Conservation (phyloP, 2,888 invertebrate genomes). For the Gymnoscelis rufifasciata region DNA sequence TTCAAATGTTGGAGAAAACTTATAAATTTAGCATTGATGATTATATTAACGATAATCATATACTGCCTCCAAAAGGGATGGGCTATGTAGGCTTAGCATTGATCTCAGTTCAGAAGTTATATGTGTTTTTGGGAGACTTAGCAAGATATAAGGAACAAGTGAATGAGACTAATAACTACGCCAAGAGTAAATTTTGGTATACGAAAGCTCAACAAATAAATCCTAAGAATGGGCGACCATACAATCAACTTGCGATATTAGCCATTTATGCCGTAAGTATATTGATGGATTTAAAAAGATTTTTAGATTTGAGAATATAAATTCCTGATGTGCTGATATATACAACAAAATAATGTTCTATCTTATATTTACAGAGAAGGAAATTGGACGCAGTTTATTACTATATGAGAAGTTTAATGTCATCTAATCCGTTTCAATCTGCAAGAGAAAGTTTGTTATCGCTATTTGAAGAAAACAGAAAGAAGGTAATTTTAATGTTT, state of each 20-base stretch:
- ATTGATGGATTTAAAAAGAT: too few relatives aligned
- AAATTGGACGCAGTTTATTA: constrained; percentile 98
- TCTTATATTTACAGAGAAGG: constrained; percentile 83
- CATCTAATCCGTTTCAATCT: constrained; percentile 94
- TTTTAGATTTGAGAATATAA: too few relatives aligned
- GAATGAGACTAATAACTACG: constrained; percentile 88
- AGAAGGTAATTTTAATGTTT: constrained; percentile 90
- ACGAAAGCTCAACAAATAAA: constrained; percentile 95
- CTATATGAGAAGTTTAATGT: constrained; percentile 96
- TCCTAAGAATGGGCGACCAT: constrained; percentile 96
- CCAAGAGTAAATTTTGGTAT: constrained; percentile 88
- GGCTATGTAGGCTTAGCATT: constrained; percentile 86
- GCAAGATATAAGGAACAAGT: constrained; percentile 93
- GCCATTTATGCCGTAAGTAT: constrained; percentile 87
- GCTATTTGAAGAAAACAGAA: constrained; percentile 94
- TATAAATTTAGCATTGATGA: constrained; percentile 86
- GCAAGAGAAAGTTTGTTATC: constrained; percentile 93
- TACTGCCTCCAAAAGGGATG: constrained; percentile 80
- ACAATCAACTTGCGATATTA: constrained; percentile 95
- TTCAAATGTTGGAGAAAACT: constrained; percentile 85
- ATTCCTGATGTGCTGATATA: too few relatives aligned
- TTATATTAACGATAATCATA: constrained; percentile 79
- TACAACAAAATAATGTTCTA: not conserved
- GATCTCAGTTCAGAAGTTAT: constrained; percentile 91
- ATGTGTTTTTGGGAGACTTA: constrained; percentile 94